Evolutionary conservation across 2,888 invertebrate genomes (phyloP).

Genomic region (Ichneumoninae sp.): DNA sequence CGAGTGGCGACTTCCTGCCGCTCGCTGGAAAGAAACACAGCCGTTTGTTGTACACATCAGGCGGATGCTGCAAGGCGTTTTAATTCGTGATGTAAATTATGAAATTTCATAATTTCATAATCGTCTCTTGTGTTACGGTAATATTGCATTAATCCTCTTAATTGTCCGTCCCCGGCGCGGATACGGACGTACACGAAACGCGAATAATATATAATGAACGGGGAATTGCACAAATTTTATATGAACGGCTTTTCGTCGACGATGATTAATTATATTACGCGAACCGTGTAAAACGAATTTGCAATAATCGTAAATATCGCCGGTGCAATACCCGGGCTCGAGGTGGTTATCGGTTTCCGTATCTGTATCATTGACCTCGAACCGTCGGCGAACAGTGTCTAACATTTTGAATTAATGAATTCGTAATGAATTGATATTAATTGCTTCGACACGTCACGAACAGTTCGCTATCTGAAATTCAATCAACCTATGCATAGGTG

Average conservation of each 20-base stretch:
- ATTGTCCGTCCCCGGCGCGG: conserved; percentile 2
- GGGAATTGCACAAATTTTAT: not conserved
- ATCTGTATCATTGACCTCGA: conserved; percentile 33
- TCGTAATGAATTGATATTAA: conserved; percentile 59
- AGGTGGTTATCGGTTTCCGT: not conserved
- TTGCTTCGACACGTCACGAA: conserved; percentile 57
- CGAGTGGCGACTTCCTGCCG: conserved; percentile 60
- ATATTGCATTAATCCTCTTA: conserved; percentile 41
- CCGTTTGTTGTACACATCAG: conserved; percentile 28
- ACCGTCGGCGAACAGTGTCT: not conserved
- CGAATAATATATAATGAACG: not conserved
- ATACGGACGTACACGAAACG: conserved; percentile 12
- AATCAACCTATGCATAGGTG: conserved; percentile 53
- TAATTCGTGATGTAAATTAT: conserved; percentile 58
- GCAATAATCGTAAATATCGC: conserved; percentile 5
- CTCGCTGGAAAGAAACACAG: conserved; percentile 10
- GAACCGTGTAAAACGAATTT: not conserved
- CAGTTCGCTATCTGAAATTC: conserved; percentile 50
- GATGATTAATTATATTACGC: not conserved
- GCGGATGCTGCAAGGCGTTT: conserved; percentile 54
- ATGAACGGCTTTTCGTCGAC: not conserved
- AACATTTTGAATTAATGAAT: conserved; percentile 49
- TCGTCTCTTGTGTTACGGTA: conserved; percentile 17
- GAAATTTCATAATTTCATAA: conserved; percentile 52
- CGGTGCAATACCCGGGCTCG: not conserved